A percentile compares a stretch with the other conserved stretches of the same genome.
phyloP scores from a whole-genome alignment of 1,140 invertebrate genomes.

The Melitaea cinxia region DNA sequence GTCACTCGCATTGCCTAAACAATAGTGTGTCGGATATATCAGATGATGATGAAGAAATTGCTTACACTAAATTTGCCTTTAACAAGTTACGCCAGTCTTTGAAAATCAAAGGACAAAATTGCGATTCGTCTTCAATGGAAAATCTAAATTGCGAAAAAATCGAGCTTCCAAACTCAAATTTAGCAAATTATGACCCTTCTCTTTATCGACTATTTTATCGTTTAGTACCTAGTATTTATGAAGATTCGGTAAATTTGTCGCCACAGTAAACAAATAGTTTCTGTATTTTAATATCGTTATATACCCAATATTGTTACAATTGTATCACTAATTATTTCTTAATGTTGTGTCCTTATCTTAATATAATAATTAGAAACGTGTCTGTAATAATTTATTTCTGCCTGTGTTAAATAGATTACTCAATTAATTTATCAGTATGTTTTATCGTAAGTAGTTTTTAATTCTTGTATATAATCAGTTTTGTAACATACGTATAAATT shows the following conservation, averaged over 20 bases:
- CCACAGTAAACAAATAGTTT: conserved; percentile 14
- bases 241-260: conserved; percentile 54
- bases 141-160: conserved; percentile 50
- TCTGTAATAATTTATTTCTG: conserved; percentile 3
- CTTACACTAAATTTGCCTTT: conserved; percentile 62
- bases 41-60: conserved; percentile 50
- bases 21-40: conserved; percentile 45
- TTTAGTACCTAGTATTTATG: conserved; percentile 54
- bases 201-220: conserved; percentile 58
- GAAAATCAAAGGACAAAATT: conserved; percentile 50
- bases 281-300: neutral
- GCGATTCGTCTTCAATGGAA: conserved; percentile 66
- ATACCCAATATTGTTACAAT: neutral
- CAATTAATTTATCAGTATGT: conserved; percentile 1
- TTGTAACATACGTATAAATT: conserved; percentile 17
- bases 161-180: conserved; percentile 32
- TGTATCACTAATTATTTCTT: conserved; percentile 10
- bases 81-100: conserved; percentile 64
- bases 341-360: neutral
- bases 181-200: conserved; percentile 35
- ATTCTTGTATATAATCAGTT: neutral
- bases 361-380: neutral
- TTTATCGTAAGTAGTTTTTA: conserved; percentile 23
- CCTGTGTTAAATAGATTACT: neutral
- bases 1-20: conserved; percentile 50